Evolutionary conservation across 2,113 vertebrate species (phyloP).

Genomic region (Scytalopus superciliaris): DNA sequence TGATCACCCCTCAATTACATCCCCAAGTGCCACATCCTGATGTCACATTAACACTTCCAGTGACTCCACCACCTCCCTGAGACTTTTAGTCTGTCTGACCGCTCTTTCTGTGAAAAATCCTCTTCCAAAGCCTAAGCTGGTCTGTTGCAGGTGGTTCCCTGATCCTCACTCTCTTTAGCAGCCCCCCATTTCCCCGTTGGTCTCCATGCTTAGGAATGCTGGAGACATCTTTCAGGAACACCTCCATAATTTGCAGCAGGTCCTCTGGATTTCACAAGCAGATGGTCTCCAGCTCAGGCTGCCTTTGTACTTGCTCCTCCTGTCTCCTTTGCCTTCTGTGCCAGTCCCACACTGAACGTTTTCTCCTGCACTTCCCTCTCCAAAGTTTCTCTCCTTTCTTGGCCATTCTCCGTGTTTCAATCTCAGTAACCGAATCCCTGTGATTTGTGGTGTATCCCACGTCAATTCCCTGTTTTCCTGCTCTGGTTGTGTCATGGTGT

Average conservation of each 20-base stretch:
- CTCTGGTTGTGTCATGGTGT: fast-evolving
- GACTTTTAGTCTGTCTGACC: background rate
- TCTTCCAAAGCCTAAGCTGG: too few species aligned
- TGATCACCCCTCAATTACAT: background rate
- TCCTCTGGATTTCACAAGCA: background rate
- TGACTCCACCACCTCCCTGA: background rate
- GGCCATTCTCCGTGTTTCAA: background rate
- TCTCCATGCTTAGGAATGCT: background rate
- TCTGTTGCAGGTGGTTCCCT: background rate
- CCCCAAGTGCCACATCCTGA: background rate
- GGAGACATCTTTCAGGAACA: background rate
- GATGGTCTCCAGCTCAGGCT: background rate
- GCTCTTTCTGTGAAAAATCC: background rate
- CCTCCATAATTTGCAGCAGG: background rate
- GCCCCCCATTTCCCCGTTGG: background rate
- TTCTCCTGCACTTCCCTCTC: background rate
- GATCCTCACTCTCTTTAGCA: background rate
- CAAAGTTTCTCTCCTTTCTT: background rate
- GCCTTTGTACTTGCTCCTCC: background rate
- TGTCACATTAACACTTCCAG: background rate
- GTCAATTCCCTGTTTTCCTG: background rate
- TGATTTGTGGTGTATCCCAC: fast-evolving
- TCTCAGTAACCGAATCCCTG: background rate
- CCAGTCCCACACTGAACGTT: background rate
- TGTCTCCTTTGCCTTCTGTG: background rate